Evolutionary conservation across 30 jellyfish, hydroid and myxozoan species (phyloP).

Genomic region (Aurelia sp.): DNA sequence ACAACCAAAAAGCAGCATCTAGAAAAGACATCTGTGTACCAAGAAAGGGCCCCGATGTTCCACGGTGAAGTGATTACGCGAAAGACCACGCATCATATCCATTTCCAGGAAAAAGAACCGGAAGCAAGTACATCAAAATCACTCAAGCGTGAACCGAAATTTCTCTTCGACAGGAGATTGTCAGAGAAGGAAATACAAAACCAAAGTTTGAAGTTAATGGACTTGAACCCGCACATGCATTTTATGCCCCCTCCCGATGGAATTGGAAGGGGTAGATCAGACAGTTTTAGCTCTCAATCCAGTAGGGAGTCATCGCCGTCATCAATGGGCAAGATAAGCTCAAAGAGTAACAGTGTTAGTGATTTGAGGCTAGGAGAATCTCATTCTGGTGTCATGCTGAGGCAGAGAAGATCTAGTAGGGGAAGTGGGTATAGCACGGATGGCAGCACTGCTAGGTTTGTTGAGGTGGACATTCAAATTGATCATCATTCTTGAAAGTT

Average conservation of each 20-base stretch:
- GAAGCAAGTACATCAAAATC: conserved; percentile 46
- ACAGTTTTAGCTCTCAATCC: conserved; percentile 77
- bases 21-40: conserved; percentile 36
- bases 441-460: conserved; percentile 66
- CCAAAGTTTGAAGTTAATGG: conserved; percentile 34
- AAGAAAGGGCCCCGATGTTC: conserved; percentile 42
- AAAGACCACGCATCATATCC: conserved; percentile 48
- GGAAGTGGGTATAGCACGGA: conserved; percentile 77
- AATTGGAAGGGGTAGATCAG: conserved; percentile 82
- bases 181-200: conserved; percentile 52
- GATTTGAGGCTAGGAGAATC: conserved; percentile 53
- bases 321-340: conserved; percentile 51
- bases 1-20: conserved; percentile 15
- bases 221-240: conserved; percentile 53
- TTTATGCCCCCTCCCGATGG: conserved; percentile 73
- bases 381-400: conserved; percentile 10
- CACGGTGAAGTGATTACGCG: conserved; percentile 9
- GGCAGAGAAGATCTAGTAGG: conserved; percentile 69
- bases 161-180: conserved; percentile 26
- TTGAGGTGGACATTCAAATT: background rate
- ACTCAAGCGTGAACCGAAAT: conserved; percentile 63
- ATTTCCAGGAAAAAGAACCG: conserved; percentile 60
- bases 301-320: conserved; percentile 81
- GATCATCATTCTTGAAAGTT: no score
- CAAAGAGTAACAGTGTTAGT: conserved; percentile 69